Evolutionary conservation across 2,888 invertebrate genomes (phyloP), one percentile per base, ranked within the genome.

Genomic region (Eupithecia pulchellata): DNA sequence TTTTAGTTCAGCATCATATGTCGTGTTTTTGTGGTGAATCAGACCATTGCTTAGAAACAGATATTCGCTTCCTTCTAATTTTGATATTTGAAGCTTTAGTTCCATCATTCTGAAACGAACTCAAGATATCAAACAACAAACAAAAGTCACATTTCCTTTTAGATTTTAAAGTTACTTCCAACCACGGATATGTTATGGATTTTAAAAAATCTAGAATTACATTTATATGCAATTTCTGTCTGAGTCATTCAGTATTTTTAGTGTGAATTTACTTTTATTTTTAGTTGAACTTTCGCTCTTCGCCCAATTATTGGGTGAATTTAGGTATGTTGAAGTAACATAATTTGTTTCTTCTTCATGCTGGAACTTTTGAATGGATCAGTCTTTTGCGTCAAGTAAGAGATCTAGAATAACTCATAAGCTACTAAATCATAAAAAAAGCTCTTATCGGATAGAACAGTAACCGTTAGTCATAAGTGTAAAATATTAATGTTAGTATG

Each of bases 31-130:
- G 36, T 84, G 74, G 29, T 79, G 66, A n/a, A 81, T 77, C 20
- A 90, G 74, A 4, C 87, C 89, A 52, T 83, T 80, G 20, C 83
- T 79, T 5, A 89, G 70, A 67, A 87, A 90, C 29, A 87, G 85
- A 14, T 81, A 74, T 42, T 84, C 82, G 65, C 84, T 86, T 0
- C 77, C 77, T 77, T 89, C 88, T 47, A 91, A 72, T 63, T 89
- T 89, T 32, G 81, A 75, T 14, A 91, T 72, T 36, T 87, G 81
- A 9, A 80, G 74, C 77, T 89, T 91, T 4, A 92, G 74, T 80
- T 92, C 92, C 17, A 87, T 36, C 66, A 91, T 91, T 74, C 92
- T 92, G 72, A 42, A 81, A 81, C n/a, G 5, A 42, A 42, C n/a
- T 39, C n/a, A 6, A 39, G 5, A 4, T 17, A 17, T n/a, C 1